Base-by-base conservation (phyloP, 2,113 vertebrate genomes). In the Synchiropus splendidus region DNA sequence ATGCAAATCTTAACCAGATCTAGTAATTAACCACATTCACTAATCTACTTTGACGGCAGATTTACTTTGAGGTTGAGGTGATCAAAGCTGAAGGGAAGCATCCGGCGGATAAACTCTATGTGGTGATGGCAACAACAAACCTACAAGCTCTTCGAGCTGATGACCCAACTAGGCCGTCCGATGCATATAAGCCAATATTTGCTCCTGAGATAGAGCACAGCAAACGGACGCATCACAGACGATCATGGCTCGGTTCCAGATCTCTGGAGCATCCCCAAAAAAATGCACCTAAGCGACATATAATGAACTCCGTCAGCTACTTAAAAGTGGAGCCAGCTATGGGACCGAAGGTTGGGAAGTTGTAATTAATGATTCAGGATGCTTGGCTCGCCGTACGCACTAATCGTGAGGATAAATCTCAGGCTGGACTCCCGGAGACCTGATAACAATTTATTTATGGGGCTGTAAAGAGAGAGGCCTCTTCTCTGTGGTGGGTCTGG, bases 381-480 rank as follows among this genome's bases (percentile, higher is more conserved):
- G 79, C 79, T 76, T 70, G 72, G 68, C 69, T 73, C 72, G 39
- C 75, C 50, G 61, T 67, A 70, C 43, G 42, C 52, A 33, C 70
- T 83, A 84, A 85, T 81, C 58, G 51, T 21, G 41, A 9, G 76
- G 69, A 85, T 85, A 85, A 85, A 85, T 87, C 82, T 87, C 57
- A 12, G 9, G 12, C 31, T 44, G 46, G 65, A 75, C 78, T 78
- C 71, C 62, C 56, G 61, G 58, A 61, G 67, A 59, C 61, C 72
- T 58, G 74, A 80, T 78, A 85, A 83, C 82, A 81, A 83, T 84
- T 75, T 84, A 86, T 86, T 86, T 84, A 83, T 84, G 75, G 57
- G 67, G 69, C 65, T 16, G 73, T 83, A 83, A 83, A 82, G 54
- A 65, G 61, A 67, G 67, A 33, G 51, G 50, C 55, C 51, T 62